Base-by-base conservation (phyloP, 2,888 invertebrate species). In the Mesochorus sp. region DNA sequence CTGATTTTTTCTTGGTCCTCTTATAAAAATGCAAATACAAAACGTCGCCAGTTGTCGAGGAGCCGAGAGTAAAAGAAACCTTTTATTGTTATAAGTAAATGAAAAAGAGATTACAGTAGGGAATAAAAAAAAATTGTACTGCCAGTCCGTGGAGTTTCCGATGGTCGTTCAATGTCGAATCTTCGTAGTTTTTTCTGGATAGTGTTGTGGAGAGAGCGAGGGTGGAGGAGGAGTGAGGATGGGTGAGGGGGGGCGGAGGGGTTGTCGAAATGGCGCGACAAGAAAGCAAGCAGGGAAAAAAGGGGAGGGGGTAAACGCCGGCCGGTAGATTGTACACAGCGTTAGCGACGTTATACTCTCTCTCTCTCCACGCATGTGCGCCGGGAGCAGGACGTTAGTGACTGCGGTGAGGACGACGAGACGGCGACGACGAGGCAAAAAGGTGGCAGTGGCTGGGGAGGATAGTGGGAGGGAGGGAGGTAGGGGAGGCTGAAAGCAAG, bases 41-140 rank as follows among this genome's bases (percentile, higher is more conserved):
- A 75, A 72, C 44, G 28, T 24, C 66, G 37, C 44, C 44, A 61
- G 67, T 67, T 61, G 62, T 34, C 26, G 57, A 55, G 49, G 5
- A 26, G 24, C 37, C 26, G 37, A 49, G 12, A n/a, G 5, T 21
- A n/a, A n/a, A n/a, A n/a, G n/a, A n/a, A n/a, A 19, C 34, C 21
- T 24, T 10, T 19, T 12, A 3, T 44, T 5, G 10, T 67, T 44
- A 14, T 42, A 62, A 81, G 81, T 82, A 83, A 87, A 85, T 84
- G 85, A 85, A 83, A 86, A 86, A 88, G 86, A 88, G 87, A 87
- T 88, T 86, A n/a, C n/a, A n/a, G n/a, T n/a, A n/a, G n/a, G n/a
- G n/a, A n/a, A n/a, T n/a, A n/a, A n/a, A n/a, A n/a, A n/a, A n/a
- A n/a, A n/a, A n/a, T n/a, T n/a, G n/a, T n/a, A n/a, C n/a, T n/a